Conservation (phyloP, 2,113 vertebrate species). For the Ammodytes dubius region DNA sequence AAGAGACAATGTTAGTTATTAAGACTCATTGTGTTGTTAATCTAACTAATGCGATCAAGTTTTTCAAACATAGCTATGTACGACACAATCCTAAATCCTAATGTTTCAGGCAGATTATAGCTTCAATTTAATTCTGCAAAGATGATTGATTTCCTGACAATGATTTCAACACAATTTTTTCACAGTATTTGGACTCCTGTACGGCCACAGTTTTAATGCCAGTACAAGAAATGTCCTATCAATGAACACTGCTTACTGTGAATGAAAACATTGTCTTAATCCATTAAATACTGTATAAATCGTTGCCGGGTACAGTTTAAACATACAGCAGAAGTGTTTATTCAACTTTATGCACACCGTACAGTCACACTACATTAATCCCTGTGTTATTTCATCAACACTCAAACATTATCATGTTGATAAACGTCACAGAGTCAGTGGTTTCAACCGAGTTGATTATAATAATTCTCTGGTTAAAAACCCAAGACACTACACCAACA, state of each 20-base stretch:
- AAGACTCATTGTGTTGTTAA: neutral
- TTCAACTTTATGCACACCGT: neutral
- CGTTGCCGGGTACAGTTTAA: neutral
- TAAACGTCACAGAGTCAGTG: neutral
- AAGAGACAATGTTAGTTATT: neutral
- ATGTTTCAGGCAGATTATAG: too few relatives aligned
- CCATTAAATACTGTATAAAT: neutral
- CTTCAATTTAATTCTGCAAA: too few relatives aligned
- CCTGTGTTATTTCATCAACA: neutral
- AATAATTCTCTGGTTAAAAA: neutral
- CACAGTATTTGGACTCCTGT: neutral
- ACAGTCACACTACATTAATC: neutral
- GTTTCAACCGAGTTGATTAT: neutral
- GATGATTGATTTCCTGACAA: too few relatives aligned
- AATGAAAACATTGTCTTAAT: neutral
- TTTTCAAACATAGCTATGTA: conserved; percentile 34
- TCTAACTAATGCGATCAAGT: neutral
- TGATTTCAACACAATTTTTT: neutral
- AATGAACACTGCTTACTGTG: neutral
- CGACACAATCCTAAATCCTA: too few relatives aligned
- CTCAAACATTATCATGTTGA: neutral
- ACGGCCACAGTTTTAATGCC: neutral
- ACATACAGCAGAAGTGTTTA: neutral
- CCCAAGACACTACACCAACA: neutral
- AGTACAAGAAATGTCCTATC: neutral